These are phyloP conservation scores for Apodemia mormo DNA, from an alignment of 2,888 invertebrate species.

Conservation along the genomic window DNA sequence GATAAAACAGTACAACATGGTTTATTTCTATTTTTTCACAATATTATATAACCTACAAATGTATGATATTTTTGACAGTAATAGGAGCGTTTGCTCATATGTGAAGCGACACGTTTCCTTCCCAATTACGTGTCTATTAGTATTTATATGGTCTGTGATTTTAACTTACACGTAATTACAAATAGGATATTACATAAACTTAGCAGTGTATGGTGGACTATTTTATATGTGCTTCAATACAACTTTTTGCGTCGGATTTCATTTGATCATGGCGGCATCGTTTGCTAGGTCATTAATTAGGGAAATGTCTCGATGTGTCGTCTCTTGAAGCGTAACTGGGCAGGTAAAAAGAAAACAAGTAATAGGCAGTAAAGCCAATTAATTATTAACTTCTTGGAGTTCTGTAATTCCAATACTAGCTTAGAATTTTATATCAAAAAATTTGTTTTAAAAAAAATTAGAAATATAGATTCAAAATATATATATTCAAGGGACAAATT, in stretches of 20 bases:
- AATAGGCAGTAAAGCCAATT: constrained; percentile 11
- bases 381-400: background rate
- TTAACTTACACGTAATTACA: background rate
- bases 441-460: too few species aligned
- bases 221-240: constrained; percentile 41
- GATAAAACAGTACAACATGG: too few species aligned
- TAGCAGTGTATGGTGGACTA: constrained; percentile 8
- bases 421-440: too few species aligned
- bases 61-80: too few species aligned
- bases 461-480: too few species aligned
- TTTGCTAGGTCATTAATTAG: constrained; percentile 70
- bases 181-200: background rate
- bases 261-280: constrained; percentile 55
- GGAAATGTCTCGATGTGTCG: constrained; percentile 48
- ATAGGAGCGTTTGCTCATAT: too few species aligned
- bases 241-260: constrained; percentile 58
- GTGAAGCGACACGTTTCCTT: too few species aligned
- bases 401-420: background rate
- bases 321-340: constrained; percentile 19
- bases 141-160: too few species aligned
- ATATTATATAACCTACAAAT: too few species aligned
- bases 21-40: too few species aligned
- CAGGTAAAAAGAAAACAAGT: constrained; percentile 22
- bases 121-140: too few species aligned
- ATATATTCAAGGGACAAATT: too few species aligned